These are phyloP conservation scores for Xenopus petersii DNA, from an alignment of 2,797 vertebrate genomes.

Conservation along the genomic window DNA sequence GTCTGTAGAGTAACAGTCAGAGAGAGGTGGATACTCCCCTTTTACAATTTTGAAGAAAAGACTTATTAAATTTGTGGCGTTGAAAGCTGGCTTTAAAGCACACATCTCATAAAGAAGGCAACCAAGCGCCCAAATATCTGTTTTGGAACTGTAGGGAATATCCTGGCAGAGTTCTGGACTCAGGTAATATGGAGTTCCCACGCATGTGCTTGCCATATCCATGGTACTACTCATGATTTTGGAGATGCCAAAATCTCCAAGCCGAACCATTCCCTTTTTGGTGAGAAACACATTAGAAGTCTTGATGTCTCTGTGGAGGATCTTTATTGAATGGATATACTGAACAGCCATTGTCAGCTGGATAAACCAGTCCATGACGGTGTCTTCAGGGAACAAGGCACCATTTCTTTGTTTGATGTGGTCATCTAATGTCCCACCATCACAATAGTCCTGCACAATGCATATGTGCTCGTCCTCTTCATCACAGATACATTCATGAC, in stretches of 20 bases:
- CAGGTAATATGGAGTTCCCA: slow-evolving; percentile 76
- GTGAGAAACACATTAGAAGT: slow-evolving; percentile 76
- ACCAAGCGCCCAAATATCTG: slow-evolving; percentile 79
- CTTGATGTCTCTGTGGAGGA: slow-evolving; percentile 79
- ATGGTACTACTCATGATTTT: slow-evolving; percentile 68
- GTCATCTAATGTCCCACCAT: slow-evolving; percentile 73
- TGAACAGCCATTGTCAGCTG: slow-evolving; percentile 69
- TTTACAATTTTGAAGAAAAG: slow-evolving; percentile 73
- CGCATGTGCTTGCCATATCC: slow-evolving; percentile 74
- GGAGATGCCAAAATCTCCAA: slow-evolving; percentile 80
- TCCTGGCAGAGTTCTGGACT: slow-evolving; percentile 78
- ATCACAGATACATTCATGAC: slow-evolving; percentile 65
- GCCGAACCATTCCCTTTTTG: slow-evolving; percentile 66
- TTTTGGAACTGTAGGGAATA: slow-evolving; percentile 74
- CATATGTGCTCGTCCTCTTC: slow-evolving; percentile 61
- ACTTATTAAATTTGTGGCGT: slow-evolving; percentile 68
- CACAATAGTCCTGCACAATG: slow-evolving; percentile 78
- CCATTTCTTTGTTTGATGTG: slow-evolving; percentile 63
- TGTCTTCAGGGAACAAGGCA: slow-evolving; percentile 60
- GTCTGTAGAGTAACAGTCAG: slow-evolving; percentile 59
- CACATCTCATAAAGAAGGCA: slow-evolving; percentile 75
- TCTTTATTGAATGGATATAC: slow-evolving; percentile 69
- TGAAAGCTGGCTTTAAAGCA: slow-evolving; percentile 70
- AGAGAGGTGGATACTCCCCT: slow-evolving; percentile 62
- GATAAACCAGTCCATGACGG: slow-evolving; percentile 71